phyloP scores from a whole-genome alignment of 2,113 vertebrate genomes.

The Gadus macrocephalus region DNA sequence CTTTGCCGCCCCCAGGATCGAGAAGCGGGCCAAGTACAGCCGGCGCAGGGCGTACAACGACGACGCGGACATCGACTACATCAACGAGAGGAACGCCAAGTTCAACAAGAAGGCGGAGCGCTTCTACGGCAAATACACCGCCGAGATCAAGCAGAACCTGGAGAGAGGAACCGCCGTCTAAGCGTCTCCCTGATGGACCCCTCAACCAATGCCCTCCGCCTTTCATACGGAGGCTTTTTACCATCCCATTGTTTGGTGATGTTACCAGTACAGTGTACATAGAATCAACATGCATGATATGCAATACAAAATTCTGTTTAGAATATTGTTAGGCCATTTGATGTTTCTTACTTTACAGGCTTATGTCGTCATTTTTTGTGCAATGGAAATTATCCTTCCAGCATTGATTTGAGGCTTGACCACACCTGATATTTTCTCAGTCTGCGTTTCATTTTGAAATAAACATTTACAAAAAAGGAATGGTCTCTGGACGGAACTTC shows the following conservation, averaged over 20 bases:
- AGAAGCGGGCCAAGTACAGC: slow-evolving; percentile 93
- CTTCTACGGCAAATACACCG: slow-evolving; percentile 97
- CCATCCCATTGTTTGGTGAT: neutral
- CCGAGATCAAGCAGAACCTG: slow-evolving; percentile 97
- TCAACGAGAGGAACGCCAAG: slow-evolving; percentile 96
- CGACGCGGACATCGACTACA: slow-evolving; percentile 94
- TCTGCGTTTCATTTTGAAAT: too few relatives aligned
- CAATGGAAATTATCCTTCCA: neutral
- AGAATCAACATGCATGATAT: neutral
- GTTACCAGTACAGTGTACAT: neutral
- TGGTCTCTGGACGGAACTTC: too few relatives aligned
- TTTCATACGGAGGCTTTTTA: neutral
- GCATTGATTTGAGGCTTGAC: too few relatives aligned
- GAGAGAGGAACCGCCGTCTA: slow-evolving; percentile 94
- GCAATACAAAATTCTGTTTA: neutral
- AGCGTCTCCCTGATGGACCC: slow-evolving; percentile 3
- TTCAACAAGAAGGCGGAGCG: slow-evolving; percentile 98
- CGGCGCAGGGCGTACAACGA: slow-evolving; percentile 91
- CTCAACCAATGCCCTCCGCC: neutral
- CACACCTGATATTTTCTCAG: too few relatives aligned
- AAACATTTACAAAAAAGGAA: too few relatives aligned
- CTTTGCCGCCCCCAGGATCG: slow-evolving; percentile 77
- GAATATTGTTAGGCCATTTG: neutral
- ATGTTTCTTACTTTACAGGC: neutral
- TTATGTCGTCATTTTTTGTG: neutral